A percentile compares a stretch with the other conserved stretches of the same genome.
phyloP scores from a whole-genome alignment of 2,888 invertebrate species.

The Oscheius sp. region DNA sequence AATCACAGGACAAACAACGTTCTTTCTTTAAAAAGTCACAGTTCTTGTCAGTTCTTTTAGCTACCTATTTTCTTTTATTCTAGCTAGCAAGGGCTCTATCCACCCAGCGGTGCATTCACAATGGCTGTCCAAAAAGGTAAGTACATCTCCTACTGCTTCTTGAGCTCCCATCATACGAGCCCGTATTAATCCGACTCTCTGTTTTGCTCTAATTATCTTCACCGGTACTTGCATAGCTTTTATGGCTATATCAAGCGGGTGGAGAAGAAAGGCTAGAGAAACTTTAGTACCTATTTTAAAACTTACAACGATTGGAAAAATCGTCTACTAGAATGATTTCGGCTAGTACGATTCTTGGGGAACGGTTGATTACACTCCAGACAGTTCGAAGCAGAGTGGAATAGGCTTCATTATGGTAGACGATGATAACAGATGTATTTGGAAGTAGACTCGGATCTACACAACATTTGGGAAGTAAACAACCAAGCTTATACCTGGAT shows the following conservation, averaged over 20 bases:
- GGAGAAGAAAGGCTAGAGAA: slow-evolving; percentile 55
- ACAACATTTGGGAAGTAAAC: neutral
- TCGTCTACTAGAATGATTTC: slow-evolving; percentile 98
- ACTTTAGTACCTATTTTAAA: neutral
- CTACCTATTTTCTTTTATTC: slow-evolving; percentile 86
- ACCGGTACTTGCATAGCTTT: slow-evolving; percentile 77
- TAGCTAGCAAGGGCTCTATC: slow-evolving; percentile 90
- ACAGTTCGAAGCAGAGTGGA: slow-evolving; percentile 93
- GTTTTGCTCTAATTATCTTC: slow-evolving; percentile 81
- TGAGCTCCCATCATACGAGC: slow-evolving; percentile 91
- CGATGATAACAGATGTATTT: slow-evolving; percentile 88
- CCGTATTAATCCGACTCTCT: slow-evolving; percentile 92
- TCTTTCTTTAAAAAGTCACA: slow-evolving; percentile 70
- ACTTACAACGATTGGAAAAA: slow-evolving; percentile 80
- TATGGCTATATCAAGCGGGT: slow-evolving; percentile 50
- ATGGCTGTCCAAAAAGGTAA: slow-evolving; percentile 96
- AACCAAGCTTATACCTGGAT: slow-evolving; percentile 42
- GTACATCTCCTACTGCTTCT: slow-evolving; percentile 86
- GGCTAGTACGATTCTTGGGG: slow-evolving; percentile 75
- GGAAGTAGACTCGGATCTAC: no score
- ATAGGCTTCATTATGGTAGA: slow-evolving; percentile 99
- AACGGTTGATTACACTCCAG: slow-evolving; percentile 91
- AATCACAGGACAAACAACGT: slow-evolving; percentile 84
- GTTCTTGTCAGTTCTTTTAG: neutral
- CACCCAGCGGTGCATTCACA: slow-evolving; percentile 98